These are phyloP conservation scores for Cygnus olor DNA, from an alignment of 2,797 vertebrate species.

Conservation along the genomic window DNA sequence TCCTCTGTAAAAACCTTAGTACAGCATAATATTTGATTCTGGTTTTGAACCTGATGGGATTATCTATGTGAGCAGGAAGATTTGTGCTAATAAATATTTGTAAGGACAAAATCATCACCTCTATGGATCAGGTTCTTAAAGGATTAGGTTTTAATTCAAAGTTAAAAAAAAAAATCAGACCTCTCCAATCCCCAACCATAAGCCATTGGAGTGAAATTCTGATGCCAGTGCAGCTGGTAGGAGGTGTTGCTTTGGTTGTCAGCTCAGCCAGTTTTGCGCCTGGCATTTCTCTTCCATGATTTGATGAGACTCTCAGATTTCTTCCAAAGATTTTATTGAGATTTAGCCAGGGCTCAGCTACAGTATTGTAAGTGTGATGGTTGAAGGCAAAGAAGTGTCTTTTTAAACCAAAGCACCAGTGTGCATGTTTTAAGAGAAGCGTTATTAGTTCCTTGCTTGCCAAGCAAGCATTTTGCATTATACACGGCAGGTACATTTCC, in stretches of 20 bases:
- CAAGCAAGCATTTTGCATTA: neutral
- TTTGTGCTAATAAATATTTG: constrained; percentile 33
- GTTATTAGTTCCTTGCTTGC: neutral
- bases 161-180: neutral
- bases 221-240: neutral
- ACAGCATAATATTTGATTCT: neutral
- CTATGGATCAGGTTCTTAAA: neutral
- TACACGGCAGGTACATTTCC: fast-evolving
- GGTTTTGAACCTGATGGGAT: neutral
- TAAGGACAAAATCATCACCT: constrained; percentile 1
- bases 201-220: neutral
- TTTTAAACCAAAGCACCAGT: neutral
- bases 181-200: neutral
- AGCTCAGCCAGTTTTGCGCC: neutral
- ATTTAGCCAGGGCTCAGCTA: neutral
- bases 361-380: neutral
- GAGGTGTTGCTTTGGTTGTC: neutral
- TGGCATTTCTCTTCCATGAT: neutral
- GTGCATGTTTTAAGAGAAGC: neutral
- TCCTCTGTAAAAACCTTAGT: neutral
- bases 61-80: neutral
- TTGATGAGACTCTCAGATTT: neutral
- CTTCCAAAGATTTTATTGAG: neutral
- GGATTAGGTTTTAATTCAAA: constrained; percentile 15
- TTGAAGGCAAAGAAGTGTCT: neutral